Percentiles rank a stretch among this genome's conserved stretches.
phyloP scores from a whole-genome alignment of 1,140 invertebrate genomes.

The Tribolium castaneum region DNA sequence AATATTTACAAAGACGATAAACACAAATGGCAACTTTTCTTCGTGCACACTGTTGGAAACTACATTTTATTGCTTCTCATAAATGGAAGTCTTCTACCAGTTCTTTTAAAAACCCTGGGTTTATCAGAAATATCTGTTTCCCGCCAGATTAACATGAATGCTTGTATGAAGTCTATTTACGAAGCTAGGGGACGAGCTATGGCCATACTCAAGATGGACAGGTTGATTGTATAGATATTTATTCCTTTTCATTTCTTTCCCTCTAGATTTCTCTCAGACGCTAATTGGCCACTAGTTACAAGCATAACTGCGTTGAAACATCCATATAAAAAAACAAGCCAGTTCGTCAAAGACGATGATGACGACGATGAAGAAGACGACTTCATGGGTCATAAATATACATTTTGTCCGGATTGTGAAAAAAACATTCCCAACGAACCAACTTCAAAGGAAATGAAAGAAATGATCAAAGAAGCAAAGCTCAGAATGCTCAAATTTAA shows the following conservation, averaged over 20 bases:
- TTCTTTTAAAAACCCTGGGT: constrained; percentile 62
- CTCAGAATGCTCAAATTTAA: constrained; percentile 64
- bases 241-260: no score
- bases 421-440: constrained; percentile 65
- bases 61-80: constrained; percentile 59
- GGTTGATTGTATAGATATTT: no score
- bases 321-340: constrained; percentile 47
- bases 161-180: constrained; percentile 64
- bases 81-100: constrained; percentile 62
- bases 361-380: constrained; percentile 63
- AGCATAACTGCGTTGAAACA: neutral
- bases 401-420: constrained; percentile 65
- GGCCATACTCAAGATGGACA: constrained; percentile 65
- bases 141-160: constrained; percentile 62
- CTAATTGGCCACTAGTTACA: constrained; percentile 30
- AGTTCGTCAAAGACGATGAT: constrained; percentile 52
- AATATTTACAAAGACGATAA: neutral
- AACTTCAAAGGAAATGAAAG: constrained; percentile 64
- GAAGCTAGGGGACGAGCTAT: constrained; percentile 63
- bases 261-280: constrained; percentile 51
- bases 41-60: neutral
- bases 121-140: constrained; percentile 59
- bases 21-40: neutral
- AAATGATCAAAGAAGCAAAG: constrained; percentile 66
- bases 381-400: constrained; percentile 65